Percentiles rank a stretch among this genome's conserved stretches.
Conservation (phyloP, 2,888 invertebrate genomes). For the Subacronicta megacephala region DNA sequence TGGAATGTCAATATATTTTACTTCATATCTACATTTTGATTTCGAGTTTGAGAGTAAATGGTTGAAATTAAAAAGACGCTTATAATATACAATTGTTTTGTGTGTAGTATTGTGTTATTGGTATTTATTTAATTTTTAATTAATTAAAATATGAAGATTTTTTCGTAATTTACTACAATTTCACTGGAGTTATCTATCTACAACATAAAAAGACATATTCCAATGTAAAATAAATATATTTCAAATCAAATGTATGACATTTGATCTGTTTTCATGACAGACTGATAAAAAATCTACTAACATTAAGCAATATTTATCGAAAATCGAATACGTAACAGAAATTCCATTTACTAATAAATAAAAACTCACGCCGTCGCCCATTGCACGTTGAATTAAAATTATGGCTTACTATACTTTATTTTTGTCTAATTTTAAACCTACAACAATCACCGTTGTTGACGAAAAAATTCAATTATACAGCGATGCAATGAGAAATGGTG, state of each 20-base stretch:
- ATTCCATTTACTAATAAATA: slow-evolving; percentile 82
- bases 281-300: slow-evolving; percentile 89
- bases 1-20: slow-evolving; percentile 90
- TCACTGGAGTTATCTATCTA: slow-evolving; percentile 86
- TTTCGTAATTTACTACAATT: slow-evolving; percentile 73
- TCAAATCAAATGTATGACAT: slow-evolving; percentile 90
- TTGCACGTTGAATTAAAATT: slow-evolving; percentile 69
- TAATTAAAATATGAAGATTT: slow-evolving; percentile 67
- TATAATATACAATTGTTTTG: slow-evolving; percentile 83
- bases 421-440: slow-evolving; percentile 35
- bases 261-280: slow-evolving; percentile 87
- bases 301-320: slow-evolving; percentile 88
- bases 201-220: slow-evolving; percentile 88
- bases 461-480: slow-evolving; percentile 52
- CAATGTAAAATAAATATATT: slow-evolving; percentile 89
- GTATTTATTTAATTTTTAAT: slow-evolving; percentile 68
- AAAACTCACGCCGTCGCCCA: slow-evolving; percentile 71
- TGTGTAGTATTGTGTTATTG: slow-evolving; percentile 70
- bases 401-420: slow-evolving; percentile 52
- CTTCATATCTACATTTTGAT: slow-evolving; percentile 86
- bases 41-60: slow-evolving; percentile 81
- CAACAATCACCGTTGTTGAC: slow-evolving; percentile 41
- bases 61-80: slow-evolving; percentile 82
- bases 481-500: slow-evolving; percentile 76
- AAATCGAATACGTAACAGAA: slow-evolving; percentile 87